Evolutionary conservation across 2,888 invertebrate species (phyloP), one percentile per base, ranked within the genome.

Genomic region (Drosophila crucigera): DNA sequence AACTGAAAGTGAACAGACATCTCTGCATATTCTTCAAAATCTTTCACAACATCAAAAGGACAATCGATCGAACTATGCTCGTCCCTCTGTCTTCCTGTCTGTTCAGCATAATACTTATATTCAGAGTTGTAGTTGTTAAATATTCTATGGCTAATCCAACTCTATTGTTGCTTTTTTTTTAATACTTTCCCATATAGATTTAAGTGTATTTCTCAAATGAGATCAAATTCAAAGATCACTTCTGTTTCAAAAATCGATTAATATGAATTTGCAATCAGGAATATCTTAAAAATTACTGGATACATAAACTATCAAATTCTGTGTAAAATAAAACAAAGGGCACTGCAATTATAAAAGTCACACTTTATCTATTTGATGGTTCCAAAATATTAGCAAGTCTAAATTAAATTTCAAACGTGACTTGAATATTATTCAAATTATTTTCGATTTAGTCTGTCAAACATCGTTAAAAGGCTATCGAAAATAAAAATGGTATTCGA

Each of bases 281-380:
- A 22, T 14, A 22, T 10, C 1, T n/a, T 1, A n/a, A 41, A n/a
- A n/a, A 10, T n/a, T 31, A 31, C 9, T 31, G 10, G n/a, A 41
- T 11, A 22, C 1, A 1, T 0, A 14, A 22, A 22, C 1, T 7
- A 16, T 4, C 0, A 16, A 25, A 25, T 25, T 9, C 0, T 10
- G n/a, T 10, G 4, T 0, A 7, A 25, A 47, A 4, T 47, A 4
- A 7, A 16, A 9, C 47, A 47, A 16, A 25, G 3, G 19, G 1
- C 37, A 37, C 19, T 3, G 3, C 7, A 37, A 19, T 19, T 37
- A 35, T 35, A 9, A 39, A 39, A 39, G 19, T 4, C 39, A 3
- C 39, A 19, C 3, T 16, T 3, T 3, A 39, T 9, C 7, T n/a
- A 10, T n/a, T 11, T 11, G 1, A 39, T 19, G 4, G 4, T n/a